Percentiles rank a stretch among this genome's conserved stretches.
These are phyloP conservation scores for Chionomys nivalis DNA, from an alignment of 2,113 vertebrate species.

Conservation along the genomic window DNA sequence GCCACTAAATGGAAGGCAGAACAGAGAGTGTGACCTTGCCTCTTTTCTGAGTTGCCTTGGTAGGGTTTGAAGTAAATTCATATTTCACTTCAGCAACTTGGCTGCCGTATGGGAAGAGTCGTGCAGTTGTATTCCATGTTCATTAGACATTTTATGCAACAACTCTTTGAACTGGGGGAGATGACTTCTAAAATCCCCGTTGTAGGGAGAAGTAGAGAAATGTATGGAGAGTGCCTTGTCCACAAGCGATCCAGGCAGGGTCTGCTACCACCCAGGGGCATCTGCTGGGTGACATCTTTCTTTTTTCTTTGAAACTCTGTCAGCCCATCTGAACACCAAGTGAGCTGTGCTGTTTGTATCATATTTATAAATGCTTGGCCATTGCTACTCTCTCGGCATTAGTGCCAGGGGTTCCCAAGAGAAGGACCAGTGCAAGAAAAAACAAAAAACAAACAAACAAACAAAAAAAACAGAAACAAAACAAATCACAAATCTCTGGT, in stretches of 20 bases:
- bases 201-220: not conserved
- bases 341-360: not conserved
- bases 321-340: not conserved
- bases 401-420: not conserved
- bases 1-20: not conserved
- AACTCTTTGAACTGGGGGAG: not conserved
- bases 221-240: not conserved
- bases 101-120: not conserved
- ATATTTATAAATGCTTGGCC: not conserved
- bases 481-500: not conserved
- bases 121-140: not conserved
- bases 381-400: not conserved
- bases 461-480: too few species aligned
- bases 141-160: not conserved
- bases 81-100: not conserved
- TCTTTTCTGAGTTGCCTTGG: not conserved
- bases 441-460: too few species aligned
- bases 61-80: conserved; percentile 20
- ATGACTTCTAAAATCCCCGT: not conserved
- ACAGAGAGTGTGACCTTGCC: not conserved
- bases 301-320: not conserved
- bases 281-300: not conserved
- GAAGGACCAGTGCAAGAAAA: not conserved
- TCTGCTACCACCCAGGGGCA: not conserved
- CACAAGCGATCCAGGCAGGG: not conserved